These are phyloP conservation scores for Xenopus tropicalis DNA, from an alignment of 2,113 vertebrate species.

Conservation along the genomic window DNA sequence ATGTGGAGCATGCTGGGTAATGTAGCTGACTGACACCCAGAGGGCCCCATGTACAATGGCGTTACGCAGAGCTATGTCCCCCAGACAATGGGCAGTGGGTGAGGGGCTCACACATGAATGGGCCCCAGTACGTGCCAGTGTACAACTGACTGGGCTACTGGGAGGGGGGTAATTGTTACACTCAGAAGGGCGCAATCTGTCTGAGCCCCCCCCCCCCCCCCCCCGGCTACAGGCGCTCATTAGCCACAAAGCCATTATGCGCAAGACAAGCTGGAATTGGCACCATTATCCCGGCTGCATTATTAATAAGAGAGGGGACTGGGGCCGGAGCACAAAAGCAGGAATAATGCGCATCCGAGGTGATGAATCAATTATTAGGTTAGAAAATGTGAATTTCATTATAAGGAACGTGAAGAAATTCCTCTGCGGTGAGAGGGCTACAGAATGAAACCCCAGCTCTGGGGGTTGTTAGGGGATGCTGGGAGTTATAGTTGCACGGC, in stretches of 20 bases:
- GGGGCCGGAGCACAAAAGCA: background rate
- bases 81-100: background rate
- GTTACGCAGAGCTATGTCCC: too few relatives aligned
- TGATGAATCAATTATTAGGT: constrained; percentile 20
- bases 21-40: too few relatives aligned
- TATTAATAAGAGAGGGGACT: constrained; percentile 14
- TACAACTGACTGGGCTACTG: constrained; percentile 11
- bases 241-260: constrained; percentile 11
- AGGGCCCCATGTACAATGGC: too few relatives aligned
- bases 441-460: too few relatives aligned
- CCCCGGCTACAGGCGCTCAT: constrained; percentile 7
- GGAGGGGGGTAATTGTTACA: constrained; percentile 13
- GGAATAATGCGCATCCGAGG: background rate
- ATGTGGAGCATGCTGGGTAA: too few relatives aligned
- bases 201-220: background rate
- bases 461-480: too few relatives aligned
- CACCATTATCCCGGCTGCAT: constrained; percentile 22
- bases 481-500: too few relatives aligned
- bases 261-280: constrained; percentile 11
- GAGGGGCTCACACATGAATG: background rate
- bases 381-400: constrained; percentile 20
- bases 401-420: constrained; percentile 10
- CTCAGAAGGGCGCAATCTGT: constrained; percentile 25
- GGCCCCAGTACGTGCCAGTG: constrained; percentile 25
- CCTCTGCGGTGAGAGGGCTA: too few relatives aligned